A percentile compares a stretch with the other conserved stretches of the same genome.
phyloP scores from a whole-genome alignment of 2,888 invertebrate genomes.

The Eustalomyia histrio region DNA sequence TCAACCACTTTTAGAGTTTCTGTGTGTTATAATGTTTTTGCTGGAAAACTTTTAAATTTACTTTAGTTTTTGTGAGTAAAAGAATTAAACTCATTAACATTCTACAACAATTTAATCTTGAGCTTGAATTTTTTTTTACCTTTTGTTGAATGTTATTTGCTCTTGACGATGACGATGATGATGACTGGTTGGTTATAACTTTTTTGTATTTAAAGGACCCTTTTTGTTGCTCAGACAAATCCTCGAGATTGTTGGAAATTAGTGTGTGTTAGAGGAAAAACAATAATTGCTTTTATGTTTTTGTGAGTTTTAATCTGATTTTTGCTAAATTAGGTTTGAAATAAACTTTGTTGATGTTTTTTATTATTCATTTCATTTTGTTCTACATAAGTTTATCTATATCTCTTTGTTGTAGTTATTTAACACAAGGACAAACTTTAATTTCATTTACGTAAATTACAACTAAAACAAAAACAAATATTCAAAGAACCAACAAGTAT shows the following conservation, averaged over 20 bases:
- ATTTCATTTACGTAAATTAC: conserved; percentile 54
- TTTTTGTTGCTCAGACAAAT: neutral
- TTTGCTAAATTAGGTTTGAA: conserved; percentile 65
- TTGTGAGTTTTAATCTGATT: conserved; percentile 63
- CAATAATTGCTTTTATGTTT: conserved; percentile 61
- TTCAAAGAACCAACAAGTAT: conserved; percentile 27
- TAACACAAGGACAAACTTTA: conserved; percentile 58
- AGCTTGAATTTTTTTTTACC: conserved; percentile 43
- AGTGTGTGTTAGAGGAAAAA: conserved; percentile 16
- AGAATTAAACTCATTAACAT: conserved; percentile 63
- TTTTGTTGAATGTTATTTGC: conserved; percentile 19
- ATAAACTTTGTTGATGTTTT: conserved; percentile 54
- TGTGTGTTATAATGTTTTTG: neutral
- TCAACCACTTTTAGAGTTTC: conserved; percentile 1
- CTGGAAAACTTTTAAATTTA: neutral
- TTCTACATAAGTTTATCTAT: conserved; percentile 39
- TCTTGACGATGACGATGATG: conserved; percentile 3
- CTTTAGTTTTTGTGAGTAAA: conserved; percentile 10
- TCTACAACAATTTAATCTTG: conserved; percentile 51
- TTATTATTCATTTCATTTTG: neutral
- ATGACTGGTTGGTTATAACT: conserved; percentile 30
- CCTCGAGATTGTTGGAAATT: neutral
- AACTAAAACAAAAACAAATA: conserved; percentile 12
- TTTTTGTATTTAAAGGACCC: conserved; percentile 34
- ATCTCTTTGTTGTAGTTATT: conserved; percentile 32